Base-by-base conservation (phyloP, 2,113 vertebrate genomes). In the Rhea pennata region DNA sequence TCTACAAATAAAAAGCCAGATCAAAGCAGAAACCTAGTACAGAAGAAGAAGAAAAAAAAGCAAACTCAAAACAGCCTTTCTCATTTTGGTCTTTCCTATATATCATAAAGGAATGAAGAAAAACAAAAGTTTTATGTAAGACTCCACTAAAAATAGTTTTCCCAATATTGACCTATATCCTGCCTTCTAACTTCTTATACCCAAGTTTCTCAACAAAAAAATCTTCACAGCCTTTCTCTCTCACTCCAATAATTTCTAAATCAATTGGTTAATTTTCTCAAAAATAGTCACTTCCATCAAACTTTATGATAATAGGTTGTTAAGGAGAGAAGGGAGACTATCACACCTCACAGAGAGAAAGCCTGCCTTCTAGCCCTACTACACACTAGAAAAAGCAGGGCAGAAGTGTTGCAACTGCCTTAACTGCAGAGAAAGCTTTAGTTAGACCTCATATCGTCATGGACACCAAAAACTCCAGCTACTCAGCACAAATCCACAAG, bases 221-320 rank as follows among this genome's bases (percentile, higher is more conserved):
- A 77, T 36, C 61, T 12, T 85, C 19, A 4, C 69, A 13, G 16
- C 9, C 36, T 79, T 13, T 10, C 21, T 50, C 13, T 65, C 69
- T 40, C 62, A 56, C 14, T 5, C 27, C 26, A 86, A 29, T 24
- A 67, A 83, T 92, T 92, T 77, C 76, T 66, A 83, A 90, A 88
- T 83, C 75, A 69, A 83, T 65, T 75, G 74, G 46, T 42, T 93
- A 83, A 83, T 90, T 76, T 90, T 44, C 44, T 93, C 84, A 92
- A 82, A 87, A 33, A 48, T 0, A 69, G 21, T 51, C 39, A 61
- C 92, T 80, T 83, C 76, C 71, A 64, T 69, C 50, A 65, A 61
- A 91, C 11, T 2, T 51, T 22, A 46, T 5, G 8, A 15, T 22
- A 65, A 29, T 12, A 70, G 9, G 5, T 40, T 74, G 44, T 59